phyloP scores from a whole-genome alignment of 2,888 invertebrate species.

The Polymixis lichenea region DNA sequence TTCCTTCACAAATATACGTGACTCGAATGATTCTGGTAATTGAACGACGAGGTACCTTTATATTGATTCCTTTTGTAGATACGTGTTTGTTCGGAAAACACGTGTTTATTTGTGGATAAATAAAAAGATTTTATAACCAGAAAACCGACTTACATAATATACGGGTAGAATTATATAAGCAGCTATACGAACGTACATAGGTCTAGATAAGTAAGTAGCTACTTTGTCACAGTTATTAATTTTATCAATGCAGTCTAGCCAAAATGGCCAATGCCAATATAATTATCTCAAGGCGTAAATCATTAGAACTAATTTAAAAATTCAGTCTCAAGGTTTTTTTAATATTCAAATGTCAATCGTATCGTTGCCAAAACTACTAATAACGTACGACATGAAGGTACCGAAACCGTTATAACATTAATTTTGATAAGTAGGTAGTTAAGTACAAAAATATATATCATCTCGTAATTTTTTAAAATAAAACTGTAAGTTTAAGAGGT shows the following conservation, averaged over 20 bases:
- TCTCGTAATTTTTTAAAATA: neutral
- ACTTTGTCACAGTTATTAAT: conserved; percentile 11
- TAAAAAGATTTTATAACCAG: neutral
- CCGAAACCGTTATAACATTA: neutral
- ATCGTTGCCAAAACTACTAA: neutral
- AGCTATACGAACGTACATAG: neutral
- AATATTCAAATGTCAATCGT: conserved; percentile 7
- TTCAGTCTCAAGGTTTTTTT: conserved; percentile 32
- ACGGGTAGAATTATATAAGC: neutral
- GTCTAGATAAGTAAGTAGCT: neutral
- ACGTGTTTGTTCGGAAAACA: conserved; percentile 7
- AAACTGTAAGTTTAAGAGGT: neutral
- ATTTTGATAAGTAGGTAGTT: neutral
- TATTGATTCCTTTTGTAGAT: conserved; percentile 35
- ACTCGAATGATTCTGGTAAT: conserved; percentile 69
- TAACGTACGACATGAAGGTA: neutral
- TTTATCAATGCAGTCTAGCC: conserved; percentile 2
- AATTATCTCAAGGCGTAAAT: conserved; percentile 42
- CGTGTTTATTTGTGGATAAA: conserved; percentile 2
- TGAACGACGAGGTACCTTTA: conserved; percentile 56
- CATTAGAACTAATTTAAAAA: conserved; percentile 42
- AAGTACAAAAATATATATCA: neutral
- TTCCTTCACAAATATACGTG: conserved; percentile 72
- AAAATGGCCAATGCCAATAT: conserved; percentile 8
- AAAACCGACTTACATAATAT: conserved; percentile 3